phyloP scores from a whole-genome alignment of 2,797 vertebrate genomes.

The Acanthurus leucopareius region DNA sequence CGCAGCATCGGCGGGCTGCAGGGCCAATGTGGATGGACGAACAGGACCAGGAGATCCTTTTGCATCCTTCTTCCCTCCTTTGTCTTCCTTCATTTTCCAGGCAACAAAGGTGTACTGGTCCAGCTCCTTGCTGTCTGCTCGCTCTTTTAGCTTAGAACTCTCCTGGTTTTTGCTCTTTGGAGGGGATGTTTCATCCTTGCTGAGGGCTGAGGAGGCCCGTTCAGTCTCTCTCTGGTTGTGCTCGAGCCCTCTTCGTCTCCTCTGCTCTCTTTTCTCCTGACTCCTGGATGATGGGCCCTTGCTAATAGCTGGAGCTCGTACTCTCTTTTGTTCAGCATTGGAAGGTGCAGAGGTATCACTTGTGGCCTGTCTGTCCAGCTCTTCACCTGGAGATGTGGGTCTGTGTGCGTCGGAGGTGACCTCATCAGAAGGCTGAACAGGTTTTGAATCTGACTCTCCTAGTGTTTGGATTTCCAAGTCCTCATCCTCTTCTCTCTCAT shows the following conservation, averaged over 20 bases:
- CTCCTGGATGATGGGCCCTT: constrained; percentile 76
- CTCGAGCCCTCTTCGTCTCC: constrained; percentile 93
- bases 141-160: constrained; percentile 70
- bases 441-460: constrained; percentile 31
- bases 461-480: constrained; percentile 58
- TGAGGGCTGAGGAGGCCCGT: constrained; percentile 78
- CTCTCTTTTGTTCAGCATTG: constrained; percentile 52
- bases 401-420: constrained; percentile 18
- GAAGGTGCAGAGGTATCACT: constrained; percentile 17
- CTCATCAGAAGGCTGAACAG: constrained; percentile 28
- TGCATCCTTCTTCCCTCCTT: constrained; percentile 72
- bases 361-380: constrained; percentile 19
- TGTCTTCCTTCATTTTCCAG: constrained; percentile 76
- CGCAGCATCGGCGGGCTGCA: constrained; percentile 59
- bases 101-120: constrained; percentile 82
- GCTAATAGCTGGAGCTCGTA: neutral
- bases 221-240: constrained; percentile 94
- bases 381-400: constrained; percentile 31
- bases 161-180: constrained; percentile 75
- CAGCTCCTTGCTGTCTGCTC: constrained; percentile 83
- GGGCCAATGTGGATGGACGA: constrained; percentile 86
- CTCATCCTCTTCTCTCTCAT: constrained; percentile 53
- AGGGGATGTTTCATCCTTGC: constrained; percentile 65
- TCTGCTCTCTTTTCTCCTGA: constrained; percentile 93
- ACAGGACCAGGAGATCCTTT: constrained; percentile 69